Percentiles rank a stretch among this genome's conserved stretches.
phyloP scores from a whole-genome alignment of 64 coral and sea anemone species.

The Trachythela sp. region DNA sequence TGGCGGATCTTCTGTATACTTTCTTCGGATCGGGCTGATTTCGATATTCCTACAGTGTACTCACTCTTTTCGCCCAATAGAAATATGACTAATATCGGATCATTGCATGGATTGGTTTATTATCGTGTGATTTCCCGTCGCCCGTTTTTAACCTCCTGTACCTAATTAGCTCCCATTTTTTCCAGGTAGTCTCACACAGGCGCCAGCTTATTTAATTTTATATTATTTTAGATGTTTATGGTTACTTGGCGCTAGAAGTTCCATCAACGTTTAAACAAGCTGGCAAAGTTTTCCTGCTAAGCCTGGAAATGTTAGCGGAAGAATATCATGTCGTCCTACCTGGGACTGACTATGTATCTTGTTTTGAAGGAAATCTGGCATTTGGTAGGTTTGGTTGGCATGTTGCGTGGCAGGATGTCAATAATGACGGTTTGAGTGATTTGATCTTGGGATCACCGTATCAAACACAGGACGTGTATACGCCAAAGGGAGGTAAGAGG shows the following conservation, averaged over 20 bases:
- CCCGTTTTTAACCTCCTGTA: no score
- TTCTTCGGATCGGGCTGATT: no score
- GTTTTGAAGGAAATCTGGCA: background rate
- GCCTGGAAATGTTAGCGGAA: background rate
- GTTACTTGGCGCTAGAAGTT: background rate
- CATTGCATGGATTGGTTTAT: no score
- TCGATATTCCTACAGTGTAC: no score
- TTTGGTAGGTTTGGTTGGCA: constrained; percentile 13
- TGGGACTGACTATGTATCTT: background rate
- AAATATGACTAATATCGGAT: no score
- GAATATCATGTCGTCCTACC: background rate
- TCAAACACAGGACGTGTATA: background rate
- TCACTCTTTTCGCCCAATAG: no score
- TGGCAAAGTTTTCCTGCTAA: background rate
- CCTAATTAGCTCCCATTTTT: no score
- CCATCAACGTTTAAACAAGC: background rate
- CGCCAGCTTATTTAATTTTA: no score
- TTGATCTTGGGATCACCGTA: constrained; percentile 1
- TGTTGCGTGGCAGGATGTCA: background rate
- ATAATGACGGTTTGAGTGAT: background rate
- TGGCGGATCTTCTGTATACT: no score
- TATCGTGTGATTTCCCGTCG: no score
- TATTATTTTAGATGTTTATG: constrained; percentile 1
- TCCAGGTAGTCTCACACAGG: no score
- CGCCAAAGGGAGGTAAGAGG: background rate